A percentile compares a stretch with the other conserved stretches of the same genome.
phyloP scores from a whole-genome alignment of 1,140 invertebrate genomes.

The Musca domestica region DNA sequence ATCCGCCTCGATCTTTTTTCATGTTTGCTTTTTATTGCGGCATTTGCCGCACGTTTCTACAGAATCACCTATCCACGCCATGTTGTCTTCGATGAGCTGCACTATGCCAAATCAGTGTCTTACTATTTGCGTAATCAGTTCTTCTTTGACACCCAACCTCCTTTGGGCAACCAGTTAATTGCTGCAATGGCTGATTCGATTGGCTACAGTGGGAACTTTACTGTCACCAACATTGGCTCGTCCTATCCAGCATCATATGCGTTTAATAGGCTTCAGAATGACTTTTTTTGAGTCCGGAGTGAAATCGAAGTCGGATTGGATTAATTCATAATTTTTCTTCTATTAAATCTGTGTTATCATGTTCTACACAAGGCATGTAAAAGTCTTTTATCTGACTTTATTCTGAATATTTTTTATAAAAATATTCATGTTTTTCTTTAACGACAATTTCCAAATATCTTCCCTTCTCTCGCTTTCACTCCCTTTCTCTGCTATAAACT shows the following conservation, averaged over 20 bases:
- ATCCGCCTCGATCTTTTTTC: conserved; percentile 78
- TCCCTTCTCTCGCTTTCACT: too few relatives aligned
- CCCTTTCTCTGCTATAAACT: too few relatives aligned
- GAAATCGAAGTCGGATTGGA: too few relatives aligned
- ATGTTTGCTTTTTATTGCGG: conserved; percentile 68
- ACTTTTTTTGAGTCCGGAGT: too few relatives aligned
- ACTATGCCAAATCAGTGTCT: conserved; percentile 92
- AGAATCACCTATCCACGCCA: conserved; percentile 77
- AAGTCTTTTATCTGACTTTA: too few relatives aligned
- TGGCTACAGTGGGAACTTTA: conserved; percentile 83
- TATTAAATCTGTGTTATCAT: too few relatives aligned
- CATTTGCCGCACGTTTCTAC: conserved; percentile 76
- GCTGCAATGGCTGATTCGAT: conserved; percentile 76
- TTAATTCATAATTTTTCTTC: too few relatives aligned
- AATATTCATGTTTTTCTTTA: too few relatives aligned
- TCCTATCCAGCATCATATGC: conserved; percentile 66
- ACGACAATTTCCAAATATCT: too few relatives aligned
- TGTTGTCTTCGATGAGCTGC: conserved; percentile 95
- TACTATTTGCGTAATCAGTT: conserved; percentile 89
- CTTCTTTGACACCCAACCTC: conserved; percentile 95
- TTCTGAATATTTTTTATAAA: too few relatives aligned
- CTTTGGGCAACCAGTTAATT: conserved; percentile 88
- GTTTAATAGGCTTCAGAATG: too few relatives aligned
- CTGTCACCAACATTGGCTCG: conserved; percentile 75
- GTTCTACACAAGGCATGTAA: too few relatives aligned